Evolutionary conservation across 2,797 vertebrate genomes (phyloP).

Genomic region (Distichodus sexfasciatus): DNA sequence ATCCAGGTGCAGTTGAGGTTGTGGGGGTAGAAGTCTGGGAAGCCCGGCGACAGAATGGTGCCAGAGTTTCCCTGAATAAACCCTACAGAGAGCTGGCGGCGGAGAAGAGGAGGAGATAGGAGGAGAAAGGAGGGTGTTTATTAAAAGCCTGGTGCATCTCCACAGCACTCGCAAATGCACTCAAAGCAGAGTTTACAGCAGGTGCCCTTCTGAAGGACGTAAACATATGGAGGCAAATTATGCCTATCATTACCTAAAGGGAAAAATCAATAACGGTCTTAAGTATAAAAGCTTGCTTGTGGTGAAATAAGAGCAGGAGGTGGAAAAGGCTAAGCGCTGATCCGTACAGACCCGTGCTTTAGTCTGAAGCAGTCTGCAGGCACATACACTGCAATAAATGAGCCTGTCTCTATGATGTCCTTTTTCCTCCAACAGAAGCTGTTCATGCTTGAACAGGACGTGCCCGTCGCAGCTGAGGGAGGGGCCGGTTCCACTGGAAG

Average conservation of each 20-base stretch:
- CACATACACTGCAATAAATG: slow-evolving; percentile 34
- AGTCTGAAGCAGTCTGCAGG: slow-evolving; percentile 32
- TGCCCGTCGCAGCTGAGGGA: too few species aligned
- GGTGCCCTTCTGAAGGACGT: slow-evolving; percentile 60
- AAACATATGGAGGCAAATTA: slow-evolving; percentile 55
- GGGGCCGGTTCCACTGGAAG: slow-evolving; percentile 96
- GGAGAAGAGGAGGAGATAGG: too few species aligned
- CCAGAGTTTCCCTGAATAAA: slow-evolving; percentile 92
- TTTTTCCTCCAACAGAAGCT: slow-evolving; percentile 15
- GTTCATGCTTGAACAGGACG: too few species aligned
- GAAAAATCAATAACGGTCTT: slow-evolving; percentile 66
- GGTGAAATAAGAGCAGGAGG: slow-evolving; percentile 46
- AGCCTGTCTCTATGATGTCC: slow-evolving; percentile 40
- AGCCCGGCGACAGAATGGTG: slow-evolving; percentile 95
- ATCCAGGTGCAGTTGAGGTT: slow-evolving; percentile 98
- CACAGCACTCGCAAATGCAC: slow-evolving; percentile 48
- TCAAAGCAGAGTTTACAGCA: slow-evolving; percentile 59
- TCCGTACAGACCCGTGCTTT: slow-evolving; percentile 26
- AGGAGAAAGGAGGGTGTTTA: neutral
- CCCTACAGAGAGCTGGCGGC: slow-evolving; percentile 95
- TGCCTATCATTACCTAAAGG: slow-evolving; percentile 57
- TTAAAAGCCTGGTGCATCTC: slow-evolving; percentile 38
- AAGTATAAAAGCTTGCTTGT: slow-evolving; percentile 66
- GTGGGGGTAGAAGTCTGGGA: slow-evolving; percentile 98
- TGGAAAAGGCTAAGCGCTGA: slow-evolving; percentile 17